Conservation (phyloP, 2,797 vertebrate species). For the Xiphophorus birchmanni region DNA sequence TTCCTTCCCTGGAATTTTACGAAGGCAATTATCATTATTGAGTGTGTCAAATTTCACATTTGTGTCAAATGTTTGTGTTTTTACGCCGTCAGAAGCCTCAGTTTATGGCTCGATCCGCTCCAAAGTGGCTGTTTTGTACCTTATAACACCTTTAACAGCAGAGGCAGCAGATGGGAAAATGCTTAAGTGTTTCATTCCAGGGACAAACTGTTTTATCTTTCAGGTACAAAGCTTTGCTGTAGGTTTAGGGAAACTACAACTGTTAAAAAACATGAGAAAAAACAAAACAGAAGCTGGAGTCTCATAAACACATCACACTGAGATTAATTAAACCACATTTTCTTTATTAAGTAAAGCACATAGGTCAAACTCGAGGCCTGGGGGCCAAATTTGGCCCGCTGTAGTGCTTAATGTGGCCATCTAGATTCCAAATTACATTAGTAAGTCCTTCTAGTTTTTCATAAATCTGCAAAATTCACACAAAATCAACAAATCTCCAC, state of each 20-base stretch:
- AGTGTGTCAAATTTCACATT: not conserved
- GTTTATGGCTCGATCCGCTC: not conserved
- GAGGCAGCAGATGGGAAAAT: not conserved
- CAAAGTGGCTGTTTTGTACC: not conserved
- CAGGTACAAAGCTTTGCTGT: not conserved
- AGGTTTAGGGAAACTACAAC: constrained; percentile 18
- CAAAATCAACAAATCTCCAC: no score
- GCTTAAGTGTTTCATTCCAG: not conserved
- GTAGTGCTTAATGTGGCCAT: no score
- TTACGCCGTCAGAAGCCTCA: not conserved
- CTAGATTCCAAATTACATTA: no score
- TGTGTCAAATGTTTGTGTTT: not conserved
- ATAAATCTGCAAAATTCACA: no score
- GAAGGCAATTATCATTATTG: not conserved
- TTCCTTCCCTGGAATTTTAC: not conserved
- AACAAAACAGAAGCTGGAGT: constrained; percentile 12
- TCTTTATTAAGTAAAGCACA: not conserved
- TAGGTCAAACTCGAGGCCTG: no score
- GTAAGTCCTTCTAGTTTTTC: no score
- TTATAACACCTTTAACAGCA: not conserved
- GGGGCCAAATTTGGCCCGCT: no score
- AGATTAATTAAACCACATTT: constrained; percentile 2
- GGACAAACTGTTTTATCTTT: not conserved
- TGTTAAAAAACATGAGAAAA: constrained; percentile 8
- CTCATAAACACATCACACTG: constrained; percentile 8